Percentiles rank a stretch among this genome's conserved stretches.
Evolutionary conservation across 2,113 vertebrate genomes (phyloP).

Genomic region (Onychostruthus taczanowskii): DNA sequence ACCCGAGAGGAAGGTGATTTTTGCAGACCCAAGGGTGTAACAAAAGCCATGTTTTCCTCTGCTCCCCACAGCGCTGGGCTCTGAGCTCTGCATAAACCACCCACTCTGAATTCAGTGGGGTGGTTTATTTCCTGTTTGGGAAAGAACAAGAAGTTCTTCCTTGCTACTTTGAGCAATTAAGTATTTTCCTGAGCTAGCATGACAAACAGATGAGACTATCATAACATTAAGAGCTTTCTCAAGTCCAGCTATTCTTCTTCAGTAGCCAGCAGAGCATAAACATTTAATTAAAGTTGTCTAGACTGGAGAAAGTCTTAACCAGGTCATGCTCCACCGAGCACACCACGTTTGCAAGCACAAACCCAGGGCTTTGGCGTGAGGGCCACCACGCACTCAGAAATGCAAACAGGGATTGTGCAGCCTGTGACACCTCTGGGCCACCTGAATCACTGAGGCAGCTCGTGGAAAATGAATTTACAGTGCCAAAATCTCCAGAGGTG

Average conservation of each 20-base stretch:
- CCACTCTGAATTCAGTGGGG: background rate
- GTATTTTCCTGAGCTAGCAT: constrained; percentile 1
- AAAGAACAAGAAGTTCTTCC: constrained; percentile 62
- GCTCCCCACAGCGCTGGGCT: background rate
- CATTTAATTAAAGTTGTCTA: constrained; percentile 18
- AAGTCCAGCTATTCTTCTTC: background rate
- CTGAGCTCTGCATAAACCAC: background rate
- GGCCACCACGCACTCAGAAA: background rate
- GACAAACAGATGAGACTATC: constrained; percentile 30
- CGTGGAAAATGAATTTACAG: background rate
- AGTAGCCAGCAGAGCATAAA: constrained; percentile 22
- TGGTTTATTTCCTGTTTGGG: constrained; percentile 41
- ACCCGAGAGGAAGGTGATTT: background rate
- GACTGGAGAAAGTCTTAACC: background rate
- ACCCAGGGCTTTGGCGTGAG: background rate
- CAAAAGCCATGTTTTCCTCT: background rate
- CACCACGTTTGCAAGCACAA: background rate
- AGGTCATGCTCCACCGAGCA: background rate
- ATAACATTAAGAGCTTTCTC: background rate
- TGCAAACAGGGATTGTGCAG: rapidly evolving
- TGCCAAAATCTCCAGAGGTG: rapidly evolving
- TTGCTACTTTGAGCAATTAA: constrained; percentile 16
- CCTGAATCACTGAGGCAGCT: rapidly evolving
- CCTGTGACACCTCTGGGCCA: background rate
- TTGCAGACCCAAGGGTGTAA: background rate